Evolutionary conservation across 2,888 invertebrate species (phyloP), one percentile per base, ranked within the genome.

Genomic region (Oegoconia quadripuncta): DNA sequence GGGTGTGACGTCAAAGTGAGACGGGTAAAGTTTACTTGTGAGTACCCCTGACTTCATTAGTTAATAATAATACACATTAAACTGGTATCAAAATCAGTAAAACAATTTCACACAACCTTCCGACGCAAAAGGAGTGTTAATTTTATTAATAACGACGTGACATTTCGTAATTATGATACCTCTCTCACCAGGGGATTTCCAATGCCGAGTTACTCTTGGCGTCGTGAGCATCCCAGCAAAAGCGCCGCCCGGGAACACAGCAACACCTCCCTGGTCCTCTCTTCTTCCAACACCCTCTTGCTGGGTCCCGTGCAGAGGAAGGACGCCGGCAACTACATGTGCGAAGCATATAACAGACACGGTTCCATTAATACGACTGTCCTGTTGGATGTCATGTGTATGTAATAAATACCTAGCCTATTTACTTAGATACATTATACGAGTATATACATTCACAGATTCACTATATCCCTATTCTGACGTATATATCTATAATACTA

Each of bases 351-450:
- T 59, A 94, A 97, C 74, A 90, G 92, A 52, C 96, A 97, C 46
- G 97, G 97, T 12, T 89, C 89, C 36, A 90, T 91, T 46, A 91
- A 89, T 33, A 90, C 92, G 8, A 89, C 91, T 13, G 92, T 94
- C 3, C 86, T 89, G 49, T 88, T 97, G 55, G 93, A 95, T 74
- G 95, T 97, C 26, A 91, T 93, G 81, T 97, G 97, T 97, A 83
- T 93, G 93, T 91, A 18, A 9, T 28, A 12, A 11, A 23, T 28
- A 14, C n/a, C 6, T 29, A 16, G 7, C 11, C 17, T 17, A 31
- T 12, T 14, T n/a, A 9, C 9, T 25, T 16, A 29, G 9, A 34
- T 16, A 8, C 25, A 7, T 30, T 28, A 39, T 17, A 26, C n/a
- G 23, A n/a, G 23, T 23, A 7, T 6, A 20, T 20, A 20, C 20